A percentile compares a stretch with the other conserved stretches of the same genome.
Conservation (phyloP, 2,113 vertebrate genomes). For the Amphiprion percula region DNA sequence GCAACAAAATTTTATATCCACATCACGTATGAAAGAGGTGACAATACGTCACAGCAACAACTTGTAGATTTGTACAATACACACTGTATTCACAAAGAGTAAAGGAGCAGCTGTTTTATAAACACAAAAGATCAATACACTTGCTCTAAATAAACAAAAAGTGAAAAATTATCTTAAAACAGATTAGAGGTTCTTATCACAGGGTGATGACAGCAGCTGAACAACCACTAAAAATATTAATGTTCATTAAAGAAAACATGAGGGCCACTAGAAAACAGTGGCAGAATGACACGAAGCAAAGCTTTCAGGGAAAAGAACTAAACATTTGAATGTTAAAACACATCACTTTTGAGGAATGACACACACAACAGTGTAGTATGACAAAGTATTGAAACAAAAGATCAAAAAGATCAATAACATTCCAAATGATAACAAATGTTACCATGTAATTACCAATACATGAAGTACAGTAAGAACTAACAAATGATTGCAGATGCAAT, state of each 20-base stretch:
- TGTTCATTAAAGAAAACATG: too few relatives aligned
- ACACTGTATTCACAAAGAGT: slow-evolving; percentile 38
- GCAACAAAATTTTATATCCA: slow-evolving; percentile 1
- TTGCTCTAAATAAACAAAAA: too few relatives aligned
- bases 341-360: background rate
- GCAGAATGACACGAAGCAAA: background rate
- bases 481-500: slow-evolving; percentile 24
- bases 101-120: slow-evolving; percentile 48
- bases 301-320: background rate
- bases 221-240: too few relatives aligned
- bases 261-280: too few relatives aligned
- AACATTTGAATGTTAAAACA: background rate
- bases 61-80: slow-evolving; percentile 54
- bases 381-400: too few relatives aligned
- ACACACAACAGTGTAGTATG: too few relatives aligned
- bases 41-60: slow-evolving; percentile 56
- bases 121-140: slow-evolving; percentile 1
- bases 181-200: slow-evolving; percentile 3
- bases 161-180: slow-evolving; percentile 1
- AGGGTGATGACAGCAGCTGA: too few relatives aligned
- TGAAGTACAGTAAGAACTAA: too few relatives aligned
- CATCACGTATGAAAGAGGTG: background rate
- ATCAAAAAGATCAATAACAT: background rate
- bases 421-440: background rate
- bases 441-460: too few relatives aligned